Conservation (phyloP, 2,113 vertebrate genomes). For the Halcyon malimbica region DNA sequence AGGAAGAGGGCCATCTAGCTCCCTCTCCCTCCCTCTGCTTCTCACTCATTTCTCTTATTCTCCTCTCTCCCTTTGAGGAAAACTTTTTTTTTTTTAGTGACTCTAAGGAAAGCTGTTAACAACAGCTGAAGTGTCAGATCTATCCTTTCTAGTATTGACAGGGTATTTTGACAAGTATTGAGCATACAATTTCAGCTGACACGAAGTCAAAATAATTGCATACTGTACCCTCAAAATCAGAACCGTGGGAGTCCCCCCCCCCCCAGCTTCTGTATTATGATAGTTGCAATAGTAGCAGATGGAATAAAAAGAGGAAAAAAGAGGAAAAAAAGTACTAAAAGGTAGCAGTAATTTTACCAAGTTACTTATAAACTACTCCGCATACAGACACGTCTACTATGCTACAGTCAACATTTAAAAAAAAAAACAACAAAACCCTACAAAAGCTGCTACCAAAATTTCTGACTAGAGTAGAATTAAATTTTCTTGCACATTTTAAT, state of each 20-base stretch:
- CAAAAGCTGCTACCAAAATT: neutral
- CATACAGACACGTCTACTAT: neutral
- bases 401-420: neutral
- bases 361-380: neutral
- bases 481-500: neutral
- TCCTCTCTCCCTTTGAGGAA: neutral
- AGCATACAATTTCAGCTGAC: neutral
- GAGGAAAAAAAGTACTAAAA: neutral
- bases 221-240: neutral
- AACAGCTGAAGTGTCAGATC: neutral
- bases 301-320: neutral
- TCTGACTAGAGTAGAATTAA: neutral
- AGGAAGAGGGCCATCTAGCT: neutral
- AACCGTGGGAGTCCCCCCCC: neutral
- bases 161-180: neutral
- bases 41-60: neutral
- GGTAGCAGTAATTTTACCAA: neutral
- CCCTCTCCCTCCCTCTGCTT: neutral
- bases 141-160: neutral
- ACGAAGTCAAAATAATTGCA: neutral
- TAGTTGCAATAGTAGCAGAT: neutral
- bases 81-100: neutral
- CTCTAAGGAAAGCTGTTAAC: neutral
- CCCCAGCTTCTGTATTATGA: neutral
- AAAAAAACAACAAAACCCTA: neutral